A percentile compares a stretch with the other conserved stretches of the same genome.
These are phyloP conservation scores for Pocillopora damicornis DNA, from an alignment of 64 coral and sea anemone species.

Conservation along the genomic window DNA sequence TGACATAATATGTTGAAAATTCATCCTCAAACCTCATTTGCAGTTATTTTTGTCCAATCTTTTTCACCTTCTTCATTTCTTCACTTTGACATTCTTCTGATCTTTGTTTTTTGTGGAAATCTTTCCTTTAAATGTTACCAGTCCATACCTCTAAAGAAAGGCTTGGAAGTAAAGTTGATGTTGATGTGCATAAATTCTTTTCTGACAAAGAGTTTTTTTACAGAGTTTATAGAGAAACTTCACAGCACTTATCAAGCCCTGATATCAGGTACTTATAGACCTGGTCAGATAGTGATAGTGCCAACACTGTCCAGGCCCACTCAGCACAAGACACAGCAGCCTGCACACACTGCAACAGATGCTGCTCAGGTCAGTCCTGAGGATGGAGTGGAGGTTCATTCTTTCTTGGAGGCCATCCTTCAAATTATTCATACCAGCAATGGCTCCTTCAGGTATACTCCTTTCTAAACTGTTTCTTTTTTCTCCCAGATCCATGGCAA, in stretches of 20 bases:
- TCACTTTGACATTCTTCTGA: too few relatives aligned
- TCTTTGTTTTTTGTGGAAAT: too few relatives aligned
- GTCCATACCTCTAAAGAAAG: too few relatives aligned
- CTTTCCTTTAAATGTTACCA: too few relatives aligned
- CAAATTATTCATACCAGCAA: slow-evolving; percentile 67
- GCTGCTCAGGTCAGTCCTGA: background rate
- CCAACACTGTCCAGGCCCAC: slow-evolving; percentile 67
- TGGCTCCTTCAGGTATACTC: slow-evolving; percentile 60
- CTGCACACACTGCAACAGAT: slow-evolving; percentile 32
- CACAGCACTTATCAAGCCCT: slow-evolving; percentile 63
- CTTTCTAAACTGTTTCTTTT: background rate
- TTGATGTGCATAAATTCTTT: background rate
- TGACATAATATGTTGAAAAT: too few relatives aligned
- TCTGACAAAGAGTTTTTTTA: background rate
- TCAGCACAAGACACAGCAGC: slow-evolving; percentile 35
- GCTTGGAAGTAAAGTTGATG: background rate
- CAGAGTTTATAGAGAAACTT: slow-evolving; percentile 90
- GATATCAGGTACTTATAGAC: slow-evolving; percentile 64
- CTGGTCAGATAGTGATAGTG: slow-evolving; percentile 74
- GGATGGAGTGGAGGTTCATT: slow-evolving; percentile 80
- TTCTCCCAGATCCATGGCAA: background rate
- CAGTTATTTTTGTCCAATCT: too few relatives aligned
- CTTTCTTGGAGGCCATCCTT: slow-evolving; percentile 67
- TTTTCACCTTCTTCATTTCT: too few relatives aligned
- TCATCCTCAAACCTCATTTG: too few relatives aligned